Percentiles rank a stretch among this genome's conserved stretches.
phyloP scores from a whole-genome alignment of 2,888 invertebrate genomes.

The Sarcophaga rosellei region DNA sequence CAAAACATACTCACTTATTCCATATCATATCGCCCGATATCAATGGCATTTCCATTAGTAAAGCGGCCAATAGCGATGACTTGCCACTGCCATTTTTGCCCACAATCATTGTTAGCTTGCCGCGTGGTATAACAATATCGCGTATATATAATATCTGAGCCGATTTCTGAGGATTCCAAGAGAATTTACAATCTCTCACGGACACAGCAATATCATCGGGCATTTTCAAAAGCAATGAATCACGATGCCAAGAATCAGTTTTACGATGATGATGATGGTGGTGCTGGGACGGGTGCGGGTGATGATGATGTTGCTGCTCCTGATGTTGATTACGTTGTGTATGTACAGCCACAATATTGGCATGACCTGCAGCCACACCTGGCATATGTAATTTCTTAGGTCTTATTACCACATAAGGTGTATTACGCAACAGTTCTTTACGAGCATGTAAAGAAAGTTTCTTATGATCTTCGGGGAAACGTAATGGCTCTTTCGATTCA shows the following conservation, averaged over 20 bases:
- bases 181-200: conserved; percentile 77
- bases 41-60: conserved; percentile 90
- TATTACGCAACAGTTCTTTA: conserved; percentile 75
- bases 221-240: conserved; percentile 78
- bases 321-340: neutral
- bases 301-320: conserved; percentile 4
- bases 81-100: conserved; percentile 92
- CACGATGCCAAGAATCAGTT: conserved; percentile 73
- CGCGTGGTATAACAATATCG: conserved; percentile 80
- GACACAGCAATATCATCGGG: conserved; percentile 80
- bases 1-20: conserved; percentile 83
- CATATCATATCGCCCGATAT: conserved; percentile 85
- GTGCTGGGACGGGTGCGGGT: neutral
- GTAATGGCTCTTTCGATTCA: conserved; percentile 44
- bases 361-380: neutral
- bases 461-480: conserved; percentile 54
- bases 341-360: neutral
- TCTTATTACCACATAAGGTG: conserved; percentile 76
- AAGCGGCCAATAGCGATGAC: conserved; percentile 88
- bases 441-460: conserved; percentile 67
- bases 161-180: conserved; percentile 73
- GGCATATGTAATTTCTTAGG: conserved; percentile 71
- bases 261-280: conserved; percentile 27
- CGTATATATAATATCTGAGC: conserved; percentile 72
- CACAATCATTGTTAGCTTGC: conserved; percentile 88